These are phyloP conservation scores for Leucosticte australis DNA, from an alignment of 2,113 vertebrate genomes.

Conservation along the genomic window DNA sequence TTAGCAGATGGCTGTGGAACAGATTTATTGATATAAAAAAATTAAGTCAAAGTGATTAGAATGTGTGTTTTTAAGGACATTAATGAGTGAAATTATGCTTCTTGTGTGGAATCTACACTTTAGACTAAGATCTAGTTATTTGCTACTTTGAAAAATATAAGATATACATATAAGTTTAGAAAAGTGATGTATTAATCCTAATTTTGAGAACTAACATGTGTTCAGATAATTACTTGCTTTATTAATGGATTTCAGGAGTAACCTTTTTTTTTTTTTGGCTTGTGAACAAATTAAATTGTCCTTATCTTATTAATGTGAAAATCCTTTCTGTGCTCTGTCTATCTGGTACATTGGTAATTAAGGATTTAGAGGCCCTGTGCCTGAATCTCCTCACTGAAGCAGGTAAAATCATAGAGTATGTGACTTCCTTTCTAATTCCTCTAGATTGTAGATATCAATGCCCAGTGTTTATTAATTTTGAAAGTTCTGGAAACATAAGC, in stretches of 20 bases:
- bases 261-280: neutral
- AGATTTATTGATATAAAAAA: neutral
- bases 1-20: neutral
- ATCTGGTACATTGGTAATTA: neutral
- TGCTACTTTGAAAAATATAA: neutral
- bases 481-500: neutral
- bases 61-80: neutral
- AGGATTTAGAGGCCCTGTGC: neutral
- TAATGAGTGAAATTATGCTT: neutral
- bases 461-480: neutral
- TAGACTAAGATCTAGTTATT: neutral
- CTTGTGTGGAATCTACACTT: neutral
- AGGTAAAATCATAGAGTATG: neutral
- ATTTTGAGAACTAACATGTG: neutral
- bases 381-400: neutral
- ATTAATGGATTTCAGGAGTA: neutral
- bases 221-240: neutral
- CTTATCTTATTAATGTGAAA: conserved; percentile 37
- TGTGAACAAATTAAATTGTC: conserved; percentile 6
- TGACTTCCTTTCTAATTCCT: neutral
- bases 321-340: neutral
- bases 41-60: neutral
- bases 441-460: neutral
- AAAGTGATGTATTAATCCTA: neutral
- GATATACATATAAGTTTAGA: neutral